A percentile compares a stretch with the other conserved stretches of the same genome.
Evolutionary conservation across 2,888 invertebrate genomes (phyloP).

Genomic region (Tenthredo mesomela): DNA sequence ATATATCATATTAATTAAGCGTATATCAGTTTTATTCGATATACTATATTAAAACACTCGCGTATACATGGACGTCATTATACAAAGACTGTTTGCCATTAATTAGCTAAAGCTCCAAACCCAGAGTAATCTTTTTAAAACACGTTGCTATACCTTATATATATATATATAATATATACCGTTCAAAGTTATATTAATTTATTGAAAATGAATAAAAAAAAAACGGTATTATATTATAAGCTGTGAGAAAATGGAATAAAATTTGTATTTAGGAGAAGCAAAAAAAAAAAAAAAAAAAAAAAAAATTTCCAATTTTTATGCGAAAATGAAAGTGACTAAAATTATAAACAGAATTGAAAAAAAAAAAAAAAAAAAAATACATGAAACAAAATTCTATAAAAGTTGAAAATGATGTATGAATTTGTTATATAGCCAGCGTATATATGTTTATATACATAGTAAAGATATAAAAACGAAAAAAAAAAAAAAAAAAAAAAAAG

Average conservation of each 20-base stretch:
- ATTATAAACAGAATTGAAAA: background rate
- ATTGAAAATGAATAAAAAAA: background rate
- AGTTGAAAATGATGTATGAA: background rate
- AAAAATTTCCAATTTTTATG: background rate
- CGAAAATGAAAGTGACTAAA: background rate
- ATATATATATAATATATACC: no score
- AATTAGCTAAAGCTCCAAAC: background rate
- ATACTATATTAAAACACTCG: background rate
- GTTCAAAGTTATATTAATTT: background rate
- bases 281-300: background rate
- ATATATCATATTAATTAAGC: background rate
- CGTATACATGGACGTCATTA: slow-evolving; percentile 12
- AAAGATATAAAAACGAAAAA: background rate
- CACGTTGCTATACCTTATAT: no score
- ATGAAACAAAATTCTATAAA: background rate
- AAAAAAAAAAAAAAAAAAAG: background rate
- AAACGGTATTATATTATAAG: background rate
- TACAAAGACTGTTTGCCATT: slow-evolving; percentile 27
- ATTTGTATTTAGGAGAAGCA: background rate
- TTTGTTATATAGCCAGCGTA: background rate
- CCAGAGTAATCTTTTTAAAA: background rate
- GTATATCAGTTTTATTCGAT: background rate
- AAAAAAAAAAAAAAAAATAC: background rate
- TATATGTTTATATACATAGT: background rate
- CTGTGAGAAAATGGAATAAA: background rate